Conservation (phyloP, 2,113 vertebrate genomes). For the Sturnus vulgaris region DNA sequence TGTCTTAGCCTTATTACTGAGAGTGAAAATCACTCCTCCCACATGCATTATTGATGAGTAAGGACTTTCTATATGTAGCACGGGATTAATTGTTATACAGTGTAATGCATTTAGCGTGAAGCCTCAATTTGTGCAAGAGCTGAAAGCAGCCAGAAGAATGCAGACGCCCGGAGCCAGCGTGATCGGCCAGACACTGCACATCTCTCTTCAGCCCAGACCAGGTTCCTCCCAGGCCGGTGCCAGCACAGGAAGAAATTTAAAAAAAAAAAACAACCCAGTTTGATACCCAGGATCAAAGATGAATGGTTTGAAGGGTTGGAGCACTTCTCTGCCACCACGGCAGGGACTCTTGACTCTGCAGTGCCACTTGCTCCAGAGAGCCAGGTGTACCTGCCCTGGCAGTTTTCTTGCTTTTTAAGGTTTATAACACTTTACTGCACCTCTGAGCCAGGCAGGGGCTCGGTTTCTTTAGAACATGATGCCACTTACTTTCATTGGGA, state of each 20-base stretch:
- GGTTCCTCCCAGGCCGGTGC: neutral
- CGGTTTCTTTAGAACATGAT: neutral
- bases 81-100: conserved; percentile 64
- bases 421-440: neutral
- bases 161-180: conserved; percentile 18
- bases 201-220: neutral
- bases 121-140: conserved; percentile 61
- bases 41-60: conserved; percentile 71
- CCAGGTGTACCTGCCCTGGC: neutral
- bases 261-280: neutral
- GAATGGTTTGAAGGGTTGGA: neutral
- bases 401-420: neutral
- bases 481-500: neutral
- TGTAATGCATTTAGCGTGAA: conserved; percentile 64
- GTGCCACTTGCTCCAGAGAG: neutral
- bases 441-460: neutral
- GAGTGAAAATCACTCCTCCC: conserved; percentile 60
- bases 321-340: neutral
- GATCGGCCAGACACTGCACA: conserved; percentile 18
- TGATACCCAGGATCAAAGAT: neutral
- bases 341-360: neutral
- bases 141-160: conserved; percentile 47
- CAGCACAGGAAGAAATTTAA: neutral
- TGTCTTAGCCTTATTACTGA: conserved; percentile 60
- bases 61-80: conserved; percentile 68